Base-by-base conservation (phyloP, 1,140 invertebrate species). In the Diachasmimorpha longicaudata region DNA sequence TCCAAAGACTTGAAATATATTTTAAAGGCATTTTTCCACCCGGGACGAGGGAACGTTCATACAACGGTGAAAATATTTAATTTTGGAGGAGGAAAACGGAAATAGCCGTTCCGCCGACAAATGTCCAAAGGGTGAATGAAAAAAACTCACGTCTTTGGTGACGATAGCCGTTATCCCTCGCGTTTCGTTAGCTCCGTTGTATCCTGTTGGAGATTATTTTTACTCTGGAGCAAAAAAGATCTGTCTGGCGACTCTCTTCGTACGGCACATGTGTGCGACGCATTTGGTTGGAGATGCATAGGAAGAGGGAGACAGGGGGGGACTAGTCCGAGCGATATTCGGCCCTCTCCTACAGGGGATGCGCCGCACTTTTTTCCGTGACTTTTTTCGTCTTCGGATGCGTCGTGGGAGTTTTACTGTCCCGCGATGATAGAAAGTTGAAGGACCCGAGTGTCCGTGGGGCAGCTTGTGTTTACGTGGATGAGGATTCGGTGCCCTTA, bases 181-280 rank as follows among this genome's bases (percentile, higher is more conserved):
- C 31, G 19, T 58, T 55, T 25, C 25, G 21, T 70, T 23, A n/a
- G 31, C n/a, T 44, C 77, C 25, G 63, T 31, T 79, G 85, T 85
- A 88, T 87, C 86, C 87, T 88, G 88, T 88, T 88, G 83, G 88
- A 88, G 87, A 88, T 88, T 89, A 89, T 89, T 89, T 89, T 89
- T 89, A 89, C 87, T 81, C 82, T 81, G 82, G 83, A 83, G 84
- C 87, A 88, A 88, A 88, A 89, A 88, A 89, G 83, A 86, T 87
- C 85, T 87, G 85, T 87, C 86, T 87, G 86, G 86, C 85, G 87
- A 86, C 84, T 86, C 81, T 46, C 69, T 68, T 19, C 2, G 66
- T 68, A 37, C 66, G 66, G 39, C 31, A 73, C 85, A 81, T 75
- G 76, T 79, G 75, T 77, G 78, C 78, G 76, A 75, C 79, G 79